These are phyloP conservation scores for Deroplatys truncata DNA, from an alignment of 2,888 invertebrate genomes.

Conservation along the genomic window DNA sequence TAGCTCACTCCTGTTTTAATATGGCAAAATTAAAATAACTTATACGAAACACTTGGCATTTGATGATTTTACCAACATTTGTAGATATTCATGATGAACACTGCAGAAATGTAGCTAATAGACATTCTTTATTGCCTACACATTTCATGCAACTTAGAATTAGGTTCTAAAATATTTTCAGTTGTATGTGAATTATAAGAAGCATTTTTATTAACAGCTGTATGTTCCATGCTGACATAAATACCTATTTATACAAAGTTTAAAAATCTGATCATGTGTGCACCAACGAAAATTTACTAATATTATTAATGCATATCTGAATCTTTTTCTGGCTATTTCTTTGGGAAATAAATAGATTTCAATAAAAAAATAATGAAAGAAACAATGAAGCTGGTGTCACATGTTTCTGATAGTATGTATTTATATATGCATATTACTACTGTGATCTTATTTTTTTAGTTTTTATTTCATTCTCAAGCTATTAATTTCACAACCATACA, in stretches of 20 bases:
- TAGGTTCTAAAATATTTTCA: not conserved
- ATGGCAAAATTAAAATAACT: too few species aligned
- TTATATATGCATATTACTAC: too few species aligned
- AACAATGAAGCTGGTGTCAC: not conserved
- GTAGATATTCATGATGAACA: not conserved
- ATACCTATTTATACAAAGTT: not conserved
- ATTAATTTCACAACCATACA: not conserved
- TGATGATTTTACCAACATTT: too few species aligned
- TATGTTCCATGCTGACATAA: not conserved
- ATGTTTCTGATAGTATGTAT: not conserved
- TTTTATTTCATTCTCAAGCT: too few species aligned
- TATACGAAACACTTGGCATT: too few species aligned
- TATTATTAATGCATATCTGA: not conserved
- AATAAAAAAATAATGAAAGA: not conserved
- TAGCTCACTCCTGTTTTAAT: too few species aligned
- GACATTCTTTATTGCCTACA: not conserved
- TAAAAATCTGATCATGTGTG: not conserved
- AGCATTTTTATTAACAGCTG: not conserved
- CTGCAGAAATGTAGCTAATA: not conserved
- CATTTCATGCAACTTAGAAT: not conserved
- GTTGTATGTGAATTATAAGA: not conserved
- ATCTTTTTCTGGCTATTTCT: not conserved
- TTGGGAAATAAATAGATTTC: not conserved
- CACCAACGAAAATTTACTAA: not conserved
- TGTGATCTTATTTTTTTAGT: too few species aligned